Evolutionary conservation across 1,140 invertebrate genomes (phyloP).

Genomic region (Brachionus calyciflorus): DNA sequence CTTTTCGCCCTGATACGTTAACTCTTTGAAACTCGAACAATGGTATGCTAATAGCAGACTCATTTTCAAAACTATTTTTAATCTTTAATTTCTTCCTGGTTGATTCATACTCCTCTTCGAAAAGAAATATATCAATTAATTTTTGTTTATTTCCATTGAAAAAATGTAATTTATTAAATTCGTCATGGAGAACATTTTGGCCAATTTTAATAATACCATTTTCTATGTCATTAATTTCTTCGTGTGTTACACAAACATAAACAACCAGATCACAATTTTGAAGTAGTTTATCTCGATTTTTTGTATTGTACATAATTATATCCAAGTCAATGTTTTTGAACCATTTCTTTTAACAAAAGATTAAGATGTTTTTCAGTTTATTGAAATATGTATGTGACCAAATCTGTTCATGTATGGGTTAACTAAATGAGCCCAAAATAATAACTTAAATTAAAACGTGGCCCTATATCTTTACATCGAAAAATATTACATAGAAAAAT

Average conservation of each 20-base stretch:
- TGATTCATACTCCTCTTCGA: background rate
- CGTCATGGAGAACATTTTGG: slow-evolving; percentile 13
- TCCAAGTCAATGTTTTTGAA: background rate
- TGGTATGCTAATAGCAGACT: background rate
- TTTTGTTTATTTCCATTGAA: background rate
- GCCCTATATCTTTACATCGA: too few relatives aligned
- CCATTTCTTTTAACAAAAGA: slow-evolving; percentile 18
- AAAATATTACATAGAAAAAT: too few relatives aligned
- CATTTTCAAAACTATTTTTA: background rate
- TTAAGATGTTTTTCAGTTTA: too few relatives aligned
- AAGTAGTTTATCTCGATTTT: background rate
- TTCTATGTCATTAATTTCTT: background rate
- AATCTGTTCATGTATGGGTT: too few relatives aligned
- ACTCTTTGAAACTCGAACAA: background rate
- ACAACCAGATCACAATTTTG: slow-evolving; percentile 17
- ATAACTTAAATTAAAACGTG: too few relatives aligned
- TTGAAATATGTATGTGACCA: too few relatives aligned
- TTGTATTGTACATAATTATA: background rate
- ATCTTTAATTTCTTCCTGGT: background rate
- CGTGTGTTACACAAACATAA: background rate
- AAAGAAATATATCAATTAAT: slow-evolving; percentile 1
- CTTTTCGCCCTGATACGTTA: background rate
- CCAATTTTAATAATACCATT: background rate
- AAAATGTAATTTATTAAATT: slow-evolving; percentile 24
- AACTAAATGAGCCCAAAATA: too few relatives aligned